phyloP scores from a whole-genome alignment of 1,140 invertebrate genomes.

The Danaus melanippus region DNA sequence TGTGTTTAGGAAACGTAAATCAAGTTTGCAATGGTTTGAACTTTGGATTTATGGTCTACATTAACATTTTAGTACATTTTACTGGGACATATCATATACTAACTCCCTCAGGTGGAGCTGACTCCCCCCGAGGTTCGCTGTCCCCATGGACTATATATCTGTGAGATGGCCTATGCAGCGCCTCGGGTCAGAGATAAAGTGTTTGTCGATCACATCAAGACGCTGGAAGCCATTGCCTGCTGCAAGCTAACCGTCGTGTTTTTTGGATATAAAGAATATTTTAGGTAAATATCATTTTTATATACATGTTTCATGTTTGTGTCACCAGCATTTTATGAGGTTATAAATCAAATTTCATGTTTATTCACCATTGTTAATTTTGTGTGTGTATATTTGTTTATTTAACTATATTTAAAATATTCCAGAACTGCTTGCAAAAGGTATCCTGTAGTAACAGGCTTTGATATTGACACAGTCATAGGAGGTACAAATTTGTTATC shows the following conservation, averaged over 20 bases:
- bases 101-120: conserved; percentile 29
- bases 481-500: too few relatives aligned
- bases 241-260: conserved; percentile 40
- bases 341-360: too few relatives aligned
- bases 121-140: conserved; percentile 18
- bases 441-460: neutral
- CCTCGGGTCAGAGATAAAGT: conserved; percentile 16
- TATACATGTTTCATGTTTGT: too few relatives aligned
- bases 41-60: too few relatives aligned
- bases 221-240: conserved; percentile 15
- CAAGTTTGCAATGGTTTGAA: too few relatives aligned
- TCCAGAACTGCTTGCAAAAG: neutral
- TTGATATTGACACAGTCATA: neutral
- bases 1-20: too few relatives aligned
- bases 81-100: too few relatives aligned
- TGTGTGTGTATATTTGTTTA: neutral
- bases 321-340: too few relatives aligned
- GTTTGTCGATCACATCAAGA: conserved; percentile 24
- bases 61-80: too few relatives aligned
- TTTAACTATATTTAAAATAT: conserved; percentile 7
- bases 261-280: conserved; percentile 48
- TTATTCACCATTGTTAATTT: too few relatives aligned
- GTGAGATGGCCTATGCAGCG: conserved; percentile 25
- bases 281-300: conserved; percentile 37
- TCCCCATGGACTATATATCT: conserved; percentile 34